Base-by-base conservation (phyloP, 2,113 vertebrate genomes). In the Emydura subglobosa region DNA sequence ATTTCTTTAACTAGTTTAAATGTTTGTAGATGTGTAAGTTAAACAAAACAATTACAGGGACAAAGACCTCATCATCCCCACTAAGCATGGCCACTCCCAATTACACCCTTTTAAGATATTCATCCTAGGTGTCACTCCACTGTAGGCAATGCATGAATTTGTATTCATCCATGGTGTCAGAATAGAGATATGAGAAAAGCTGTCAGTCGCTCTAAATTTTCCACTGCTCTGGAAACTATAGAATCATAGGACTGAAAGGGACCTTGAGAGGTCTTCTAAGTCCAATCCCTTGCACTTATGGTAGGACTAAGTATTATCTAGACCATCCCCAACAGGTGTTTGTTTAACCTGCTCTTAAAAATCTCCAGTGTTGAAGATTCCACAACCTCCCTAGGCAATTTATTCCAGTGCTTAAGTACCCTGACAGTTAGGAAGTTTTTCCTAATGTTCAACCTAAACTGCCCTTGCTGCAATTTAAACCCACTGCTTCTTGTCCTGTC, bases 131-230 rank as follows among this genome's bases (percentile, higher is more conserved):
- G 39, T 72, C 27, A 49, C 42, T 82, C 21, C 54, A 39, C 12
- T 3, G 16, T 49, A 17, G 42, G 21, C 5, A n/a, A 65, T 7
- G 14, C 31, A 80, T 55, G 29, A 19, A 79, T 47, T 31, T 85
- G 7, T 57, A 24, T 34, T 86, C 17, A 39, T 39, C 27, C 42
- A 57, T 19, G n/a, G 7, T 12, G 5, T n/a, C 49, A 82, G n/a
- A 65, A 65, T 65, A 16, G 61, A 65, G 14, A 22, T 16, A 42
- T 82, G 34, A 65, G 14, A 78, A 72, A 55, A 65, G 22, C 17
- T 1, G 9, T 54, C 31, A 42, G 7, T 21, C 8, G 27, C 10
- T 47, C 7, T 13, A 42, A 0, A 2, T 61, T 59, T 22, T 59
- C 16, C 10, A 72, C 7, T 39, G 13, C 44, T 3, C 55, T 13